These are phyloP conservation scores for Electrona antarctica DNA, from an alignment of 2,113 vertebrate genomes.

Conservation along the genomic window DNA sequence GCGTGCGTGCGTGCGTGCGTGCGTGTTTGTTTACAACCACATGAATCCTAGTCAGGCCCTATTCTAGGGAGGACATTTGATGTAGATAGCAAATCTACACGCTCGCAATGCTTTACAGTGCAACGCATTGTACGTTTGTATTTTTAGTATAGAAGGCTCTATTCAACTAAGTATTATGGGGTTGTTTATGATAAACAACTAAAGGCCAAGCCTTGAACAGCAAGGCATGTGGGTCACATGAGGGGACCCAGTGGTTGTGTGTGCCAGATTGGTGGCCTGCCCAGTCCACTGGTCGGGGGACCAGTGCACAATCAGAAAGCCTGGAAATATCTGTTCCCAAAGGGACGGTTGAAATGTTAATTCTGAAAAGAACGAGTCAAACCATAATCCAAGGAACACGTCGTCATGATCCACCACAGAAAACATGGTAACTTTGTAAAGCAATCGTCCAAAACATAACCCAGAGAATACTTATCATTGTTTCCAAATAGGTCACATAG, in stretches of 20 bases:
- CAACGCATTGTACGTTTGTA: too few species aligned
- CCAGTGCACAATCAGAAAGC: slow-evolving; percentile 17
- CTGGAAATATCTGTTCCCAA: slow-evolving; percentile 10
- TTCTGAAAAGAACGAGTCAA: slow-evolving; percentile 43
- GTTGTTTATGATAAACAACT: slow-evolving; percentile 9
- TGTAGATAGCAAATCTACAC: too few species aligned
- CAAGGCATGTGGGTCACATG: slow-evolving; percentile 6
- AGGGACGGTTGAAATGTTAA: slow-evolving; percentile 51
- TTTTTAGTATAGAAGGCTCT: neutral
- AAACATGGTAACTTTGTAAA: neutral
- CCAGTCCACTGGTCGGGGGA: slow-evolving; percentile 10
- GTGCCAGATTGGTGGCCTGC: slow-evolving; percentile 28
- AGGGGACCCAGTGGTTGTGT: neutral
- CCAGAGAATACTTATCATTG: neutral
- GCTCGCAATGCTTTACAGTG: too few species aligned
- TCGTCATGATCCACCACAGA: neutral
- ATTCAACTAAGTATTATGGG: too few species aligned
- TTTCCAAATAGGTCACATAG: too few species aligned
- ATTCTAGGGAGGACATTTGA: too few species aligned
- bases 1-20: too few species aligned
- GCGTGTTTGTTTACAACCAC: too few species aligned
- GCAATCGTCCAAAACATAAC: neutral
- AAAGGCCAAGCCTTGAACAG: neutral
- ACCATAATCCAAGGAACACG: slow-evolving; percentile 14
- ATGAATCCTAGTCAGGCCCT: too few species aligned